These are phyloP conservation scores for Chloroceryle amazona DNA, from an alignment of 2,797 vertebrate genomes.

Conservation along the genomic window DNA sequence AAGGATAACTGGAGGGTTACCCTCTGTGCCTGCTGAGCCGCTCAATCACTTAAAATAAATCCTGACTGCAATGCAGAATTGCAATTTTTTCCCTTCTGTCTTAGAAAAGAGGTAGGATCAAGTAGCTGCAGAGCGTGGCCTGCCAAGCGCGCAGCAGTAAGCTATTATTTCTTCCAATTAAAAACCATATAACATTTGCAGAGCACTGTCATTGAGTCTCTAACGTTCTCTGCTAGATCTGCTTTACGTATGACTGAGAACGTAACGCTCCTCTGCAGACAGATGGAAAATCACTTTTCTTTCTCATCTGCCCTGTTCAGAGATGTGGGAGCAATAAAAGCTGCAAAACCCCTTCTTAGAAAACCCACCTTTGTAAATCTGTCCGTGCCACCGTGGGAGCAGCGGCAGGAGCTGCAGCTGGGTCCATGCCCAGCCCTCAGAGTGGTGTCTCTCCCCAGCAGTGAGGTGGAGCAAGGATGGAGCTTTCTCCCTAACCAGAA, in stretches of 20 bases:
- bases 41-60: neutral
- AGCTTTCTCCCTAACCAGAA: neutral
- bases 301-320: neutral
- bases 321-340: neutral
- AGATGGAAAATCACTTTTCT: conserved; percentile 22
- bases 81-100: neutral
- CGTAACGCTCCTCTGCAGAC: neutral
- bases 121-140: neutral
- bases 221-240: neutral
- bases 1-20: neutral
- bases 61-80: neutral
- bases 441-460: neutral
- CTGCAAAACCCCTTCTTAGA: neutral
- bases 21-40: neutral
- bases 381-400: rapidly evolving
- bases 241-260: neutral
- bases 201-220: neutral
- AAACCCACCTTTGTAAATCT: neutral
- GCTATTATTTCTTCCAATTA: conserved; percentile 37
- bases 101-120: neutral
- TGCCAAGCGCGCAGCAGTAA: neutral
- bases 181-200: conserved; percentile 20
- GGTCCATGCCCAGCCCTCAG: neutral
- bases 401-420: neutral
- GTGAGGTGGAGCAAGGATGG: neutral